phyloP scores from a whole-genome alignment of 1,140 invertebrate species.

The Camponotus pennsylvanicus region DNA sequence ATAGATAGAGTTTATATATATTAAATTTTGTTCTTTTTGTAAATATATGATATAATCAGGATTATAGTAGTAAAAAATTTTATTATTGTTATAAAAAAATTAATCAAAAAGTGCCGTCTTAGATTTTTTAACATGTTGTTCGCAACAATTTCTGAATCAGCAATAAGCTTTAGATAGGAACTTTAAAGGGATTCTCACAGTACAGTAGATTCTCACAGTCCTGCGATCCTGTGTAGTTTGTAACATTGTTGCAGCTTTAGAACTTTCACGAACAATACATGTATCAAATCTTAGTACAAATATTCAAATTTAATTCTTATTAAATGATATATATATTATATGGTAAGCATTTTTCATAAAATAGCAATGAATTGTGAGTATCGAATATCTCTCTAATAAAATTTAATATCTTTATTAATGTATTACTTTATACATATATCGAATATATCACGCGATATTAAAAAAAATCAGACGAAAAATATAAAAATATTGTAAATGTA shows the following conservation, averaged over 20 bases:
- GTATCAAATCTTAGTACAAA: neutral
- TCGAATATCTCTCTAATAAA: neutral
- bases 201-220: neutral
- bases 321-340: neutral
- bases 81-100: neutral
- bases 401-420: neutral
- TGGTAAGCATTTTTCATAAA: neutral
- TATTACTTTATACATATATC: too few species aligned
- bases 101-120: neutral
- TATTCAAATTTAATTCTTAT: slow-evolving; percentile 13
- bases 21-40: neutral
- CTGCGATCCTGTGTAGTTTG: neutral
- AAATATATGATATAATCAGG: neutral
- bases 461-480: neutral
- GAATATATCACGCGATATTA: neutral
- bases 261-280: neutral
- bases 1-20: neutral
- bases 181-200: slow-evolving; percentile 23
- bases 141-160: neutral
- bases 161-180: slow-evolving; percentile 2
- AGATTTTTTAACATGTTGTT: neutral
- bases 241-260: slow-evolving; percentile 26
- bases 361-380: neutral
- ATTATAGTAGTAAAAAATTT: neutral
- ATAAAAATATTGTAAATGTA: neutral